These are phyloP conservation scores for Ictidomys tridecemlineatus DNA, from an alignment of 2,113 vertebrate species.

Conservation along the genomic window DNA sequence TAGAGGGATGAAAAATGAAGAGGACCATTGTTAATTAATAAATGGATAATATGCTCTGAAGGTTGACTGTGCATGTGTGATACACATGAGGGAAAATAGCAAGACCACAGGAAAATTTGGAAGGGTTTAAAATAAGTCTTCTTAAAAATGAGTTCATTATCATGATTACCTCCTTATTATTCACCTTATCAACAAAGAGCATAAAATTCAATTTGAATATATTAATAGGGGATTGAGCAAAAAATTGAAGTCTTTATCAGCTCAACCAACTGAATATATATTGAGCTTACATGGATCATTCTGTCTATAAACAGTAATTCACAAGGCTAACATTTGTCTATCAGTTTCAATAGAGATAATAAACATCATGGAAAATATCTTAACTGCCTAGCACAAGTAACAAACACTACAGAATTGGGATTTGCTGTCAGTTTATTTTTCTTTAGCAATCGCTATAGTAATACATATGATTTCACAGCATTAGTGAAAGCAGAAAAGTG, in stretches of 20 bases:
- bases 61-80: not conserved
- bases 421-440: not conserved
- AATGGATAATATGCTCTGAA: constrained; percentile 13
- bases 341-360: constrained; percentile 26
- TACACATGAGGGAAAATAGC: not conserved
- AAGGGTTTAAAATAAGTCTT: not conserved
- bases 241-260: not conserved
- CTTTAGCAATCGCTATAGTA: not conserved
- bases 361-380: constrained; percentile 33
- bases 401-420: not conserved
- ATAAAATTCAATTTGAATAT: constrained; percentile 19
- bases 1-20: constrained; percentile 12
- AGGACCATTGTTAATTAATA: constrained; percentile 51
- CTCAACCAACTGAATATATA: not conserved
- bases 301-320: not conserved
- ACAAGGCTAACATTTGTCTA: constrained; percentile 6
- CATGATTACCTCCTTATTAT: constrained; percentile 1
- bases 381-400: not conserved
- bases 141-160: constrained; percentile 21
- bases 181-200: constrained; percentile 29
- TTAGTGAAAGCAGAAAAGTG: not conserved
- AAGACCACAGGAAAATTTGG: not conserved
- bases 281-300: not conserved
- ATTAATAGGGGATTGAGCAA: not conserved
- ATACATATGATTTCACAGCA: not conserved